A percentile compares a stretch with the other conserved stretches of the same genome.
Conservation (phyloP, 2,113 vertebrate genomes). For the Mungos mungo region DNA sequence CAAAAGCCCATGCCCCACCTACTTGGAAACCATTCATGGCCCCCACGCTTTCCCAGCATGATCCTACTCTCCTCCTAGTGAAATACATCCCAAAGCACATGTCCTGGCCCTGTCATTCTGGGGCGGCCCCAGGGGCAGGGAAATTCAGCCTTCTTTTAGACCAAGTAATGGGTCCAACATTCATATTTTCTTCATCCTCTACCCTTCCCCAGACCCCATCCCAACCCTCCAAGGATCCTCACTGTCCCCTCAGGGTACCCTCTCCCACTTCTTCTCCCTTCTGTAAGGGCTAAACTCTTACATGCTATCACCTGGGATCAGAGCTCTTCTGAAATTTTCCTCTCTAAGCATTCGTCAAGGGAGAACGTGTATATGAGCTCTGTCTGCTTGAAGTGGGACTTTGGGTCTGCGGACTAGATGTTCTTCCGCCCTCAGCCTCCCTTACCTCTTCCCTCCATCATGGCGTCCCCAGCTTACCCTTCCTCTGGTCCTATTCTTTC, state of each 20-base stretch:
- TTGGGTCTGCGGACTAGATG: fast-evolving
- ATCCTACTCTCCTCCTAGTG: neutral
- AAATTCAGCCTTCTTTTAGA: neutral
- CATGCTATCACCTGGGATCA: neutral
- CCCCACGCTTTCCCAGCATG: neutral
- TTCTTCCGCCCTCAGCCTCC: neutral
- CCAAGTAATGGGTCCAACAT: neutral
- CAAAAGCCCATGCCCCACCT: neutral
- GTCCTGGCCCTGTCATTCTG: neutral
- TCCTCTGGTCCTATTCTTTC: constrained; percentile 96
- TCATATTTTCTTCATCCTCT: neutral
- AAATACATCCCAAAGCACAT: neutral
- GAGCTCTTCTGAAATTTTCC: neutral
- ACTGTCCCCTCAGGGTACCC: neutral
- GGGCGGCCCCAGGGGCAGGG: neutral
- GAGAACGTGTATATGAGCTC: neutral
- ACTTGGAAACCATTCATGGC: neutral
- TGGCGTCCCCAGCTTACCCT: constrained; percentile 87
- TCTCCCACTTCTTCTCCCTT: neutral
- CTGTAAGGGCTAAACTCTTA: neutral
- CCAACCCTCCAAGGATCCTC: neutral
- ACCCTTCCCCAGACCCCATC: neutral
- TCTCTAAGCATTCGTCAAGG: neutral
- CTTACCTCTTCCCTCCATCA: neutral
- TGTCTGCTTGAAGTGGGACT: too few species aligned